Conservation (phyloP, 2,113 vertebrate species). For the Chrysochloris asiatica region DNA sequence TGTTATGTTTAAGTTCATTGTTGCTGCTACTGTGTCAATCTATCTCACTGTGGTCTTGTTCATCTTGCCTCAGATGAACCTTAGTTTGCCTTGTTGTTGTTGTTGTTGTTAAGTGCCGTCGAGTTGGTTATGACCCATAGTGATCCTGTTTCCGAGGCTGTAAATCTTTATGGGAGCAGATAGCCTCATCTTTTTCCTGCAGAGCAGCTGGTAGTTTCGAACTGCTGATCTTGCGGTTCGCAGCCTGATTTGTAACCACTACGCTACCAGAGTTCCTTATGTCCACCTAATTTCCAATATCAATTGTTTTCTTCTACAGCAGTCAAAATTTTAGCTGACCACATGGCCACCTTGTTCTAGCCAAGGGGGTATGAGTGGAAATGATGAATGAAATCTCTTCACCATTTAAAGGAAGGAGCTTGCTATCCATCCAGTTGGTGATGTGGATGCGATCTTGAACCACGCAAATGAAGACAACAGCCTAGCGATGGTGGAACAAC, state of each 20-base stretch:
- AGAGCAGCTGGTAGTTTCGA: no score
- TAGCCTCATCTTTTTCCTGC: no score
- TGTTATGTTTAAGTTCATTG: no score
- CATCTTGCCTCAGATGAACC: background rate
- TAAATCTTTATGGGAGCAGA: no score
- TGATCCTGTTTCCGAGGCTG: no score
- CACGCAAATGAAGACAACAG: background rate
- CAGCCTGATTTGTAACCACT: no score
- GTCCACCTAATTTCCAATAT: background rate
- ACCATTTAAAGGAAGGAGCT: background rate
- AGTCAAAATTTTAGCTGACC: background rate
- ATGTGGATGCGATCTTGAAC: background rate
- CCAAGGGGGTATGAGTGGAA: background rate
- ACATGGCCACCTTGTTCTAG: background rate
- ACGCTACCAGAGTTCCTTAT: no score
- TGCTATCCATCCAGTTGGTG: background rate
- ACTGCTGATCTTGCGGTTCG: no score
- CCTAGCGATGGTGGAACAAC: background rate
- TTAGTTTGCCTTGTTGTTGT: conserved; percentile 7
- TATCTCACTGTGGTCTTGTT: no score
- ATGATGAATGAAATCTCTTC: background rate
- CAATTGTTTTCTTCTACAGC: background rate
- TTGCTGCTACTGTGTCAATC: no score
- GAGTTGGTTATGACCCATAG: no score
- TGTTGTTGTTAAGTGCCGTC: no score